Conservation (phyloP, 2,888 invertebrate species). For the Apoda limacodes region DNA sequence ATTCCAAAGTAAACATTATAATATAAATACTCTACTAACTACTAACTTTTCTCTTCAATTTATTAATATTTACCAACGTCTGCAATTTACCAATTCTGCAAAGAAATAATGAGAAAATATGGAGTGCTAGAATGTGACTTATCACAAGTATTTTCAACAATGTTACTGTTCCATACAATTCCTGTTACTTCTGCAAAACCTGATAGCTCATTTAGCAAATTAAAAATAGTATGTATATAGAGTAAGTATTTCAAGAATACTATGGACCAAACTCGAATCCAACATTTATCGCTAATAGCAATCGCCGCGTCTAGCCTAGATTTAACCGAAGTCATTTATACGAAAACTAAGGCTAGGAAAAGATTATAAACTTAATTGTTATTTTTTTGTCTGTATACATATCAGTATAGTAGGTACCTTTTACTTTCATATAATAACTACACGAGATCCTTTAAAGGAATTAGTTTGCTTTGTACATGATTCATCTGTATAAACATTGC, state of each 20-base stretch:
- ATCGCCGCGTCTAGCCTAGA: slow-evolving; percentile 5
- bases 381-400: too few species aligned
- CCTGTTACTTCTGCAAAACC: slow-evolving; percentile 3
- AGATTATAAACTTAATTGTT: too few species aligned
- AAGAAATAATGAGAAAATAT: slow-evolving; percentile 6
- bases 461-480: too few species aligned
- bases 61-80: too few species aligned
- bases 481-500: too few species aligned
- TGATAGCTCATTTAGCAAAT: slow-evolving; percentile 10
- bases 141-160: slow-evolving; percentile 5
- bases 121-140: slow-evolving; percentile 4
- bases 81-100: slow-evolving; percentile 13
- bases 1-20: too few species aligned
- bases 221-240: too few species aligned
- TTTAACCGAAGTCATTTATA: slow-evolving; percentile 6
- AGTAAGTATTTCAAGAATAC: slow-evolving; percentile 3
- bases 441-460: too few species aligned
- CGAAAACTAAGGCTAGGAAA: slow-evolving; percentile 15
- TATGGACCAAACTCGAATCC: slow-evolving; percentile 4
- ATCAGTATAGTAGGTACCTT: too few species aligned
- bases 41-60: too few species aligned
- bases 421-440: too few species aligned
- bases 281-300: slow-evolving; percentile 7
- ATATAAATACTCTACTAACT: too few species aligned
- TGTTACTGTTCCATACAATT: slow-evolving; percentile 7